Conservation (phyloP, 2,113 vertebrate genomes). For the Hassar affinis region DNA sequence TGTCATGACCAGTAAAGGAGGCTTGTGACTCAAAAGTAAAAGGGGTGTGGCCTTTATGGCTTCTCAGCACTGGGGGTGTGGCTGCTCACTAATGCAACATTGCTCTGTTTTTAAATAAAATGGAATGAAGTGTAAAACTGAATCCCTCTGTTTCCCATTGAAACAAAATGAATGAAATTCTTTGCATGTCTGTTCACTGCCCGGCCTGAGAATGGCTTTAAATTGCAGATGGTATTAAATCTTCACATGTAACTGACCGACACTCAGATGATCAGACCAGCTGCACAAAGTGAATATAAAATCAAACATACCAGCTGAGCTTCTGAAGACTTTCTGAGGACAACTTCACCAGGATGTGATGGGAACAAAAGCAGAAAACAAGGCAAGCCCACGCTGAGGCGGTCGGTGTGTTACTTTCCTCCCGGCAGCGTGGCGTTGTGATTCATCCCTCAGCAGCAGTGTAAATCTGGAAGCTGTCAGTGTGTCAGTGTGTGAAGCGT, state of each 20-base stretch:
- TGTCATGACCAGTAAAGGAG: too few species aligned
- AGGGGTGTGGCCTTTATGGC: not conserved
- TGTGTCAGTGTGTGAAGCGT: not conserved
- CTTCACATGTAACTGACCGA: not conserved
- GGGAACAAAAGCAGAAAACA: not conserved
- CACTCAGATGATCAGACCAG: not conserved
- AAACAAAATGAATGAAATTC: not conserved
- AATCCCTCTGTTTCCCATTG: not conserved
- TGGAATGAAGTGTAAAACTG: not conserved
- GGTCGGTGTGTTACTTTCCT: not conserved
- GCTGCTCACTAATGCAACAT: not conserved
- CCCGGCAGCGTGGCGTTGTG: not conserved
- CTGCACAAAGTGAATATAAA: not conserved
- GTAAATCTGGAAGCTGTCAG: constrained; percentile 19
- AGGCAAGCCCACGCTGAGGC: too few species aligned
- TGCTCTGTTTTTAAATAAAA: not conserved
- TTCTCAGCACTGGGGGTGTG: not conserved
- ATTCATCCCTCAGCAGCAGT: not conserved
- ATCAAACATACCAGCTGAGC: not conserved
- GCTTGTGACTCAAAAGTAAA: not conserved
- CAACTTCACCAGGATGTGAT: not conserved
- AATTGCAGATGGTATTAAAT: not conserved
- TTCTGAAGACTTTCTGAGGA: not conserved
- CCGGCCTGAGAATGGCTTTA: not conserved
- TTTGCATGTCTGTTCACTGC: too few species aligned